phyloP scores from a whole-genome alignment of 2,797 vertebrate species.

The Gallinago solitaria region DNA sequence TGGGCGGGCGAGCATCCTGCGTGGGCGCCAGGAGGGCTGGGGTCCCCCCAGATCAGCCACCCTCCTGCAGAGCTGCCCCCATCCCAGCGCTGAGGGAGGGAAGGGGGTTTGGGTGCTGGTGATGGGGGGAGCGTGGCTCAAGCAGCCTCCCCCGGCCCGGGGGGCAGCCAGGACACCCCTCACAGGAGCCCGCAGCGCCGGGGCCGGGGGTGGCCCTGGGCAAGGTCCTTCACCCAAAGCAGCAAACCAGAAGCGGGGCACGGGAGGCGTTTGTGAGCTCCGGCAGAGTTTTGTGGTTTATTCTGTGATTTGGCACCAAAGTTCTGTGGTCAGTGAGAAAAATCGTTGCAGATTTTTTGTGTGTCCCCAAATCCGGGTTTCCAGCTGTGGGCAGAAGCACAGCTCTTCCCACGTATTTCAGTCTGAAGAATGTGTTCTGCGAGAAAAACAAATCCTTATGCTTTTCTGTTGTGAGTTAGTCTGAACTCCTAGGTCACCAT shows the following conservation, averaged over 20 bases:
- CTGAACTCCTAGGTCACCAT: background rate
- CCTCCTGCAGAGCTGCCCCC: too few relatives aligned
- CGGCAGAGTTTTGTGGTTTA: background rate
- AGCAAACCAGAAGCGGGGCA: background rate
- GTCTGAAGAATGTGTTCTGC: background rate
- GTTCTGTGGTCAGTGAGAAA: background rate
- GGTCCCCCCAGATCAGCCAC: too few relatives aligned
- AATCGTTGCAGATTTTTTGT: background rate
- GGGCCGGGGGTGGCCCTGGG: fast-evolving
- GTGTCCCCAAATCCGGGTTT: background rate
- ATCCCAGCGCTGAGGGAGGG: fast-evolving
- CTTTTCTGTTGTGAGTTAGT: background rate
- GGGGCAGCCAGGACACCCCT: too few relatives aligned
- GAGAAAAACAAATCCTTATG: background rate
- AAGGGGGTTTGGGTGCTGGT: background rate
- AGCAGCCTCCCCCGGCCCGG: fast-evolving
- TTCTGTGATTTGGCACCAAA: background rate
- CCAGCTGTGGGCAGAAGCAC: background rate
- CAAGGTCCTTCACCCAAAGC: too few relatives aligned
- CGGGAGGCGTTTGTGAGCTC: background rate
- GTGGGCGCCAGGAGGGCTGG: fast-evolving
- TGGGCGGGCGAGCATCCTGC: fast-evolving
- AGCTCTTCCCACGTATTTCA: background rate
- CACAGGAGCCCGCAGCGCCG: fast-evolving
- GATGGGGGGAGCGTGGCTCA: fast-evolving